Evolutionary conservation across 2,797 vertebrate genomes (phyloP).

Genomic region (Pipistrellus pipistrellus): DNA sequence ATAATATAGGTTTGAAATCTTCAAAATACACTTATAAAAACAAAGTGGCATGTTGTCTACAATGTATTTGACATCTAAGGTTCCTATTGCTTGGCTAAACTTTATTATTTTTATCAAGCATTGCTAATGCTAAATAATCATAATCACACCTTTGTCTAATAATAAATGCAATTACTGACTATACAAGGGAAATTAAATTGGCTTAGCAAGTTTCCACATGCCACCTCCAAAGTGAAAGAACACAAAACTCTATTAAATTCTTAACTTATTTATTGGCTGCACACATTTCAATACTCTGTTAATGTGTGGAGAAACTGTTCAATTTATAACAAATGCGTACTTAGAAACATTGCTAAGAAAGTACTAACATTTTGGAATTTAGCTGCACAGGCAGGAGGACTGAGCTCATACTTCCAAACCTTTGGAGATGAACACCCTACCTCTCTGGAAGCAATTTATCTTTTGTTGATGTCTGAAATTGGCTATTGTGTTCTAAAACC

Average conservation of each 20-base stretch:
- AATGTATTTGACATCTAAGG: not conserved
- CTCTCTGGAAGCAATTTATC: constrained; percentile 55
- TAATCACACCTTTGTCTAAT: constrained; percentile 66
- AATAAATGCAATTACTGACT: constrained; percentile 69
- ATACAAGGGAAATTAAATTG: constrained; percentile 70
- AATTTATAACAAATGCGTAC: constrained; percentile 60
- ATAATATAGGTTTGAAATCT: constrained; percentile 24
- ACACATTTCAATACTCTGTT: constrained; percentile 58
- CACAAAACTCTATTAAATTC: constrained; percentile 40
- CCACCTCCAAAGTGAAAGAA: constrained; percentile 40
- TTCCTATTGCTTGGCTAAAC: constrained; percentile 38
- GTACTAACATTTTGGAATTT: not conserved
- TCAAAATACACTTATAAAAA: constrained; percentile 36
- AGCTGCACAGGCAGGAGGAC: not conserved
- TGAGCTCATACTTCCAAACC: constrained; percentile 34
- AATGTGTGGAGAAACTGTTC: constrained; percentile 39
- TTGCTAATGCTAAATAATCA: constrained; percentile 69
- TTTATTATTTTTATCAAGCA: constrained; percentile 53
- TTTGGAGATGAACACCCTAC: constrained; percentile 25
- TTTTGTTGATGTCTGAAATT: constrained; percentile 54
- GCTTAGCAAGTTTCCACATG: constrained; percentile 27
- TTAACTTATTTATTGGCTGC: constrained; percentile 47
- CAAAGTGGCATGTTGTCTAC: not conserved
- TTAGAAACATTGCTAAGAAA: constrained; percentile 62
- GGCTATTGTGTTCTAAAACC: constrained; percentile 57